Evolutionary conservation across 2,113 vertebrate species (phyloP).

Genomic region (Choloepus hoffmanni): DNA sequence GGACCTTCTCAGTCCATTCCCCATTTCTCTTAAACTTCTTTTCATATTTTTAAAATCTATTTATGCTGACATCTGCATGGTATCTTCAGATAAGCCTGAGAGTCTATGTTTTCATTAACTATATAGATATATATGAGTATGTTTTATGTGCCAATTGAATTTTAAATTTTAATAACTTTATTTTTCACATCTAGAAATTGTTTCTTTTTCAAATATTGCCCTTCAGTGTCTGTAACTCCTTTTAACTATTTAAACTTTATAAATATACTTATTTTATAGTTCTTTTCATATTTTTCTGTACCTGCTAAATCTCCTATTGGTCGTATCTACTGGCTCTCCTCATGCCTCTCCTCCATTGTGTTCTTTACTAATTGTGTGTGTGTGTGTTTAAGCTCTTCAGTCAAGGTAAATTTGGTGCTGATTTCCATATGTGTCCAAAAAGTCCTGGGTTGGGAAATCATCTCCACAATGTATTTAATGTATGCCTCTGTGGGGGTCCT

Average conservation of each 20-base stretch:
- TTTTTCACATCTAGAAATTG: not conserved
- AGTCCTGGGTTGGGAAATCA: not conserved
- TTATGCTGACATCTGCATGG: not conserved
- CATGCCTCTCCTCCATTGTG: not conserved
- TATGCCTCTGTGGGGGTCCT: not conserved
- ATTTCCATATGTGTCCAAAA: not conserved
- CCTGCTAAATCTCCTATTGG: not conserved
- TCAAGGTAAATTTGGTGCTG: not conserved
- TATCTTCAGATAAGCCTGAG: not conserved
- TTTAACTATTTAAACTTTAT: slow-evolving; percentile 21
- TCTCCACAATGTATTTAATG: not conserved
- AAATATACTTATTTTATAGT: not conserved
- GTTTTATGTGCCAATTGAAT: not conserved
- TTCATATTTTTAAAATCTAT: not conserved
- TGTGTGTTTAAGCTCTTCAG: not conserved
- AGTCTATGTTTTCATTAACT: not conserved
- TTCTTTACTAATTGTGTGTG: not conserved
- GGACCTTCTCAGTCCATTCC: not conserved
- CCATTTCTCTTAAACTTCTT: not conserved
- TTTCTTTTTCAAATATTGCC: not conserved
- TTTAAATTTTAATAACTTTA: slow-evolving; percentile 13
- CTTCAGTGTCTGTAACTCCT: not conserved
- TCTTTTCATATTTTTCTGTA: not conserved
- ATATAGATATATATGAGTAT: not conserved
- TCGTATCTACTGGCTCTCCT: not conserved